Evolutionary conservation across 1,140 invertebrate species (phyloP), one percentile per base, ranked within the genome.

Genomic region (Aphelinus certus): DNA sequence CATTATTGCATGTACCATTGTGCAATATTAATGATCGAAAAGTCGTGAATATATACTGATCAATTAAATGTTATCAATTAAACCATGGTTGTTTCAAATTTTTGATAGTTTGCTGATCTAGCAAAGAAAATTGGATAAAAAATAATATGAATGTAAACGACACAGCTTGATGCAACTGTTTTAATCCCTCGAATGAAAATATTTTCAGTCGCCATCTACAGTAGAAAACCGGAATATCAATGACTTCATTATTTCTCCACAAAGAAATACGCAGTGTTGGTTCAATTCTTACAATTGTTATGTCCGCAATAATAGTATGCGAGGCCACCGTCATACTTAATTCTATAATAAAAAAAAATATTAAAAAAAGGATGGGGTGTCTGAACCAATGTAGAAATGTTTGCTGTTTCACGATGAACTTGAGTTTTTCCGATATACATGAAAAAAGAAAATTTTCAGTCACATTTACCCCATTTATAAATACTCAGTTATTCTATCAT

Each of bases 281-380:
- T 60, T 65, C 3, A 70, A 71, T 75, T 62, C 9, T 69, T 75
- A 71, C 53, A 64, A 75, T 69, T 55, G 51, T 56, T 71, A 75
- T 71, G 43, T 75, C 63, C 67, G 74, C 74, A 70, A 69, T n/a
- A 69, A 7, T 66, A 45, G 47, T 53, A 71, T 75, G 74, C 74
- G 74, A 75, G 74, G 74, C 71, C 62, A 75, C 61, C 74, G 65
- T 66, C 60, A 51, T 75, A 66, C 68, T 75, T 75, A 75, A 65
- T 66, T 58, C 74, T 75, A 71, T 43, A 70, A 65, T 71, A 71
- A 71, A 70, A 73, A 60, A 60, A 60, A 71, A 70, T 10, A 70
- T 70, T 65, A 70, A 70, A 74, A 71, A 74, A 74, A 61, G 51
- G 64, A 53, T 64, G 70, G 58, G 65, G 74, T 71, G 53, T 71